Conservation (phyloP, 2,888 invertebrate species). For the Hemistola chrysoprasaria region DNA sequence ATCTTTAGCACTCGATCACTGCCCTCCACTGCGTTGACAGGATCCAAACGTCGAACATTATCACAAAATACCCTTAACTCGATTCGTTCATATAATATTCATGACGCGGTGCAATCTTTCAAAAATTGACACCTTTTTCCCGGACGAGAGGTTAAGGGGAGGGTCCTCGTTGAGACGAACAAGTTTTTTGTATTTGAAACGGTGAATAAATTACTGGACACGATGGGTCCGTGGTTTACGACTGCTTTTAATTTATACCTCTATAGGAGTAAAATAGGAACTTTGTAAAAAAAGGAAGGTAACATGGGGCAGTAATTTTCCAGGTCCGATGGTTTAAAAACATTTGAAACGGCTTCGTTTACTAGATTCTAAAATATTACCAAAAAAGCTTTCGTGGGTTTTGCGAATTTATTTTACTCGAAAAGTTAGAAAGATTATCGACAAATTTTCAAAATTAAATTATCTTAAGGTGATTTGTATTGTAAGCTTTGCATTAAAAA, state of each 20-base stretch:
- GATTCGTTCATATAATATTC: constrained; percentile 81
- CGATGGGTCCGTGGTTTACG: constrained; percentile 52
- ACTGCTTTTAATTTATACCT: constrained; percentile 50
- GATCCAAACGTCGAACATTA: constrained; percentile 71
- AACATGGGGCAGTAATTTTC: too few species aligned
- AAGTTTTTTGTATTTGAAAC: constrained; percentile 74
- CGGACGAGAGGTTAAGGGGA: constrained; percentile 38
- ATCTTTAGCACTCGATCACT: constrained; percentile 12
- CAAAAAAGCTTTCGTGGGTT: too few species aligned
- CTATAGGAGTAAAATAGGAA: constrained; percentile 10
- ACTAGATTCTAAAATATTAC: too few species aligned
- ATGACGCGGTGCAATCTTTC: constrained; percentile 80
- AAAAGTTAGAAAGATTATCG: too few species aligned
- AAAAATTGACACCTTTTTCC: constrained; percentile 80
- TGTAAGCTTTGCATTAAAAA: too few species aligned
- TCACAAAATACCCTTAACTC: constrained; percentile 80
- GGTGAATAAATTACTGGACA: constrained; percentile 77
- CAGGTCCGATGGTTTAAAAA: too few species aligned
- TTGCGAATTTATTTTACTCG: too few species aligned
- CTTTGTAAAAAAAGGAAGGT: too few species aligned
- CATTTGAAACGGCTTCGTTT: too few species aligned
- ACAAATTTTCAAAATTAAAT: too few species aligned
- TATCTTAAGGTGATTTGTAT: too few species aligned
- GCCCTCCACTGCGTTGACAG: constrained; percentile 9
- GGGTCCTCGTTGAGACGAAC: constrained; percentile 57